Percentiles rank a stretch among this genome's conserved stretches.
Evolutionary conservation across 1,140 invertebrate genomes (phyloP).

Genomic region (Octopus bimaculoides): DNA sequence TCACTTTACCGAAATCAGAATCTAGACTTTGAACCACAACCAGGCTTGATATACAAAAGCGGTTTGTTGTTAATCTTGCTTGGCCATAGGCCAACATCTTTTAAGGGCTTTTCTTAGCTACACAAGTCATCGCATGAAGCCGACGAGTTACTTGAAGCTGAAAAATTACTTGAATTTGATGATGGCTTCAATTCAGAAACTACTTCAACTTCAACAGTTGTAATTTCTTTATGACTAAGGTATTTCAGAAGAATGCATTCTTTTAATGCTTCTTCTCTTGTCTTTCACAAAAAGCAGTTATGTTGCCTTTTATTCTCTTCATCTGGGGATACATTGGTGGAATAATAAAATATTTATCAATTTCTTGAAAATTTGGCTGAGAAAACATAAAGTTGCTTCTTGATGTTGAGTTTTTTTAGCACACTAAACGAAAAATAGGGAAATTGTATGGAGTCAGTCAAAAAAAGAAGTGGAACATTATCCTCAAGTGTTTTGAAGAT

Average conservation of each 20-base stretch:
- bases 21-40: not conserved
- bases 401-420: not conserved
- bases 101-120: not conserved
- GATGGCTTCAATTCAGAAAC: not conserved
- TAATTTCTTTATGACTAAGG: not conserved
- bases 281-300: not conserved
- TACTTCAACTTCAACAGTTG: not conserved
- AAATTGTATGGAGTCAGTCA: not conserved
- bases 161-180: not conserved
- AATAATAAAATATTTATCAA: conserved; percentile 4
- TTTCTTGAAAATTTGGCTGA: not conserved
- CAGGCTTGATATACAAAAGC: not conserved
- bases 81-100: not conserved
- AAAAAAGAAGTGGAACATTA: not conserved
- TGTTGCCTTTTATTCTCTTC: not conserved
- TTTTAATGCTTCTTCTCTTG: not conserved
- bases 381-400: conserved; percentile 1
- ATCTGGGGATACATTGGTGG: not conserved
- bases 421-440: not conserved
- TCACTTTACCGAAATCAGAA: conserved; percentile 7
- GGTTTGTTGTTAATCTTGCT: not conserved
- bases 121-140: not conserved
- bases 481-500: not conserved
- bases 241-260: not conserved
- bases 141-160: not conserved